Conservation (phyloP, 2,113 vertebrate genomes). For the Numida meleagris region DNA sequence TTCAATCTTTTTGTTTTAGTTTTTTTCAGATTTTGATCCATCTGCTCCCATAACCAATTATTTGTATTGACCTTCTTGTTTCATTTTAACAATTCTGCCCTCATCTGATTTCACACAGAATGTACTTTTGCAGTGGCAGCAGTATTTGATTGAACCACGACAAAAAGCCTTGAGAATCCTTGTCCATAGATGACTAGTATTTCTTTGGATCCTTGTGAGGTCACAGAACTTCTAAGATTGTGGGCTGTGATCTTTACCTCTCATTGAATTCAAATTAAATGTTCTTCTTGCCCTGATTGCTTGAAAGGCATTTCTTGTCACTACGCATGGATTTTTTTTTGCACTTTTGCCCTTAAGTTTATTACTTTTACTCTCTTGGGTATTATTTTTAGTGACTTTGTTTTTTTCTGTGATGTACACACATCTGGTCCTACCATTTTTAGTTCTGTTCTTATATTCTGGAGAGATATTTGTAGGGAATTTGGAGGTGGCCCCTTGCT, state of each 20-base stretch:
- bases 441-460: background rate
- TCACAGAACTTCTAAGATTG: background rate
- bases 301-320: background rate
- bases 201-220: background rate
- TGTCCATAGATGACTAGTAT: background rate
- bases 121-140: background rate
- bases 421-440: background rate
- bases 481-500: background rate
- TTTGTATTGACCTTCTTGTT: background rate
- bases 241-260: background rate
- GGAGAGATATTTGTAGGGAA: background rate
- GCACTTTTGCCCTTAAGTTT: background rate
- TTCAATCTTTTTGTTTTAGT: background rate
- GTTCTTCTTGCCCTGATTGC: background rate
- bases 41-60: background rate
- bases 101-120: background rate
- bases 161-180: background rate
- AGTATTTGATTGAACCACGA: background rate
- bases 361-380: background rate
- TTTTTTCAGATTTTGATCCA: background rate
- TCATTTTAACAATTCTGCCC: background rate
- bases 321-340: background rate
- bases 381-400: background rate
- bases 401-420: background rate
- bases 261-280: background rate